Percentiles rank a stretch among this genome's conserved stretches.
Conservation (phyloP, 2,888 invertebrate species). For the Rutpela maculata region DNA sequence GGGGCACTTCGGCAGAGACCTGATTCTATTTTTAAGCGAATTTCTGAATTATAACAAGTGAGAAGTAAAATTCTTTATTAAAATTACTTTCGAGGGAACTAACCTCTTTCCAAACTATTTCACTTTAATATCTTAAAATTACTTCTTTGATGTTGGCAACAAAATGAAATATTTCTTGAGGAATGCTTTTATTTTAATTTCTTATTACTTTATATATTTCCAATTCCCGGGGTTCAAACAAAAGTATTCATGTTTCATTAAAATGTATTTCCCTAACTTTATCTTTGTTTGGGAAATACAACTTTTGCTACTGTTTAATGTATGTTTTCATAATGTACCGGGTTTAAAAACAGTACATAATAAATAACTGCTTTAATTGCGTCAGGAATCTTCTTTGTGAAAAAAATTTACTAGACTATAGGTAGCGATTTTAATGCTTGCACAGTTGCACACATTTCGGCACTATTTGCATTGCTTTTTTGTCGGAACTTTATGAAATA, state of each 20-base stretch:
- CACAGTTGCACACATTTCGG: no score
- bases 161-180: conserved; percentile 21
- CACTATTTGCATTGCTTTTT: no score
- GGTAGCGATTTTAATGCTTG: no score
- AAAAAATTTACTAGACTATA: no score
- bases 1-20: background rate
- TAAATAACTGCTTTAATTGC: no score
- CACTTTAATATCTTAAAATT: conserved; percentile 30
- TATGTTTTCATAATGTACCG: no score
- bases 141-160: conserved; percentile 22
- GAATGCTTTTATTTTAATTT: conserved; percentile 19
- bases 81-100: conserved; percentile 14
- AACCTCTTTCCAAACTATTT: conserved; percentile 17
- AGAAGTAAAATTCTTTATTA: background rate
- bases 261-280: background rate
- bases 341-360: no score
- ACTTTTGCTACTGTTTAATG: no score
- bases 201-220: background rate
- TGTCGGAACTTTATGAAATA: no score
- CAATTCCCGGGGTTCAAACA: background rate
- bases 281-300: no score
- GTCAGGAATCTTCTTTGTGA: no score
- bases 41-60: background rate
- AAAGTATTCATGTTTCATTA: background rate
- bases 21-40: background rate